Evolutionary conservation across 1,140 invertebrate genomes (phyloP).

Genomic region (Mya arenaria): DNA sequence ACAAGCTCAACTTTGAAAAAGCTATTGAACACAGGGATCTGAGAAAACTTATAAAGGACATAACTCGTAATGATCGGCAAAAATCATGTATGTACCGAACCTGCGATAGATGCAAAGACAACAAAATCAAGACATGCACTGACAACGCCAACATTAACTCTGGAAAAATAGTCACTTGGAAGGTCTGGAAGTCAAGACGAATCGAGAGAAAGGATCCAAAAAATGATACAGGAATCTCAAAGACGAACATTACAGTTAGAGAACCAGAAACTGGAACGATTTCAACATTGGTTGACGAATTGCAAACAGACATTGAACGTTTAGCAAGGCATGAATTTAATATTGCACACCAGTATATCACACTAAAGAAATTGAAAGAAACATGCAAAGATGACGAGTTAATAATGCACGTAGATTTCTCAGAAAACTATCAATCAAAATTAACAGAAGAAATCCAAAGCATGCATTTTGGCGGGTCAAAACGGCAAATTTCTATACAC

Average conservation of each 20-base stretch:
- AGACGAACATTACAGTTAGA: background rate
- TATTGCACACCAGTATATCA: constrained; percentile 16
- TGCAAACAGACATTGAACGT: background rate
- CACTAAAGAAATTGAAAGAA: background rate
- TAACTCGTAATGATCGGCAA: background rate
- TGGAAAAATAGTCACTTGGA: background rate
- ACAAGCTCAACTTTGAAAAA: background rate
- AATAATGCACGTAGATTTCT: constrained; percentile 57
- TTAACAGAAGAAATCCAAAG: constrained; percentile 30
- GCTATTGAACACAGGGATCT: background rate
- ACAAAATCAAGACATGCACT: background rate
- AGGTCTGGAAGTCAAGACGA: background rate
- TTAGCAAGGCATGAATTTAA: constrained; percentile 1
- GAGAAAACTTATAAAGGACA: background rate
- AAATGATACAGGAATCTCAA: background rate
- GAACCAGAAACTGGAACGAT: background rate
- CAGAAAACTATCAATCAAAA: constrained; percentile 35
- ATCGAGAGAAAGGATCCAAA: background rate
- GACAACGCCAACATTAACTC: background rate
- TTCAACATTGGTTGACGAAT: background rate
- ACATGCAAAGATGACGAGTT: constrained; percentile 22
- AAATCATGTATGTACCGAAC: constrained; percentile 22
- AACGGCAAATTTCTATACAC: no score
- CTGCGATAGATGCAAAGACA: background rate
- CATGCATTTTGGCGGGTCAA: constrained; percentile 55